Evolutionary conservation across 1,140 invertebrate species (phyloP), one percentile per base, ranked within the genome.

Genomic region (Drosophila pallidifrons): DNA sequence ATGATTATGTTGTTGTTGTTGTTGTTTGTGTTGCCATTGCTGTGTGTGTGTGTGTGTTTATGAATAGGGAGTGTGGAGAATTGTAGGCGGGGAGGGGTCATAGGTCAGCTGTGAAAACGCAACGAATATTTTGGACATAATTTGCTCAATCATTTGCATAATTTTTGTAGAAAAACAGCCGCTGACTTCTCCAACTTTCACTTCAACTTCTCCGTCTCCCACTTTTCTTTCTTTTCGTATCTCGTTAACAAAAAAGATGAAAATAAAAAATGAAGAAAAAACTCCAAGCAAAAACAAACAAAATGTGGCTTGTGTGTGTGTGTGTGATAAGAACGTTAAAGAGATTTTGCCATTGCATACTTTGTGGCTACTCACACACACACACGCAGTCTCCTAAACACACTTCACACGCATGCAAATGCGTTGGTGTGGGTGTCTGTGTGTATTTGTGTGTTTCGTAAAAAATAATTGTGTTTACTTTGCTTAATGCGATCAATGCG

Each of bases 61-160:
- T 57, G 30, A 41, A 45, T 32, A 4, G 4, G 11, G 30, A 3
- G 2, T 32, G 52, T 3, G 16, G n/a, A 1, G 7, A 35, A 35
- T 10, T 47, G 7, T 20, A 25, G 20, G 20, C 20, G 20, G 20
- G 20, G 20, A 8, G 20, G 6, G 28, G 63, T 70, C 83, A 89
- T 59, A 88, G 85, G 85, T 89, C 77, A 88, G 81, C 67, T 47
- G 58, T 28, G 7, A 45, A 45, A 58, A 45, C 20, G 46, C 15
- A 54, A 72, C 60, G 54, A 43, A 74, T 47, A 79, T 47, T 68
- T 77, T 82, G 88, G 85, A 88, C 85, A 89, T 89, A 81, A 88
- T 88, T 88, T 88, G 85, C 68, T 75, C 85, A 88, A 88, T 88
- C 85, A 88, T 88, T 88, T 88, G 81, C 85, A 88, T 88, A 88